Evolutionary conservation across 2,797 vertebrate species (phyloP), one percentile per base, ranked within the genome.

Genomic region (Anniella stebbinsi): DNA sequence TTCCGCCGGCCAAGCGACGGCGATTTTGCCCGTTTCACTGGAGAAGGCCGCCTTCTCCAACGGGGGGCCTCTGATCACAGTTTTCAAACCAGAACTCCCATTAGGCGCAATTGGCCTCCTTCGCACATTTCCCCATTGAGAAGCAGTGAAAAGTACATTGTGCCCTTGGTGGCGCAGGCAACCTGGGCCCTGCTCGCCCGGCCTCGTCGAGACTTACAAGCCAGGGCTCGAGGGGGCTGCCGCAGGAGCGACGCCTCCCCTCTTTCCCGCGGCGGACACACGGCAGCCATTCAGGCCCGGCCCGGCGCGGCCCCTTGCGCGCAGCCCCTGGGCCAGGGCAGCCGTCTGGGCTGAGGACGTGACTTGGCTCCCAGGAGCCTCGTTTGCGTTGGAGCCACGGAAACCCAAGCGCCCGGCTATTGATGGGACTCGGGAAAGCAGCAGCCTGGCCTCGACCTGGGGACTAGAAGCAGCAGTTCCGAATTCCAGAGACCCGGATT

Each of bases 161-260:
- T 80, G 88, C 66, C 54, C 70, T 87, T 3, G 15, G 11, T 41
- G 66, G 33, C 66, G 83, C 75, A 77, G 45, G 25, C 54, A 13
- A 51, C 8, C 9, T 7, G 30, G 76, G 21, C 36, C 48, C 82
- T 41, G 54, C 51, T 57, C n/a, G 7, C 25, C 54, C 1, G 70
- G 90, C 36, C 23, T 73, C 89, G 73, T 82, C 73, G 67, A 88
- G 57, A 88, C 82, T 23, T 17, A 83, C 82, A 91, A 88, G 93
- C 94, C 90, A 91, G 86, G 84, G 66, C 67, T 73, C 54, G 23
- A 33, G 30, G 60, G 91, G 89, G 93, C 90, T 89, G 91, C 91
- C 73, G 85, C 70, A 92, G 92, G 91, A 84, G 17, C 93, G 75
- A 93, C 93, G 60, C 72, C 86, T 89, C 92, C 92, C 94, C 94